phyloP scores from a whole-genome alignment of 2,113 vertebrate species.

The Oncorhynchus keta region DNA sequence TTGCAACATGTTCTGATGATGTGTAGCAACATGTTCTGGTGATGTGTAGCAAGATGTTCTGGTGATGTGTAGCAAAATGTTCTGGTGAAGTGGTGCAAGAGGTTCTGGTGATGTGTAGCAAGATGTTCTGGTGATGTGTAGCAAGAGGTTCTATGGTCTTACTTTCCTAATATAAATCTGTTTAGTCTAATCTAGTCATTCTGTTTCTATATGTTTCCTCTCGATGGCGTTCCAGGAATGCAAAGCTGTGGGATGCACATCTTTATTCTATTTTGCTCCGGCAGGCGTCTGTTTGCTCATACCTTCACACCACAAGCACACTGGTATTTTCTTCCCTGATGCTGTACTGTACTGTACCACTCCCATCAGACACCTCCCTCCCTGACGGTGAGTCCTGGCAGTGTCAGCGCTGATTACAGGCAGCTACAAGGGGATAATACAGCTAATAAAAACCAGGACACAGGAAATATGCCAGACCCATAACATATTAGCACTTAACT shows the following conservation, averaged over 20 bases:
- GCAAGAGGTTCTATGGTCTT: too few species aligned
- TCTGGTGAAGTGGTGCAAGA: too few species aligned
- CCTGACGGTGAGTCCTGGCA: slow-evolving; percentile 23
- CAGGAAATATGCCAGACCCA: slow-evolving; percentile 58
- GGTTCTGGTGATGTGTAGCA: too few species aligned
- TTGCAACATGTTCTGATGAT: too few species aligned
- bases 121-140: too few species aligned
- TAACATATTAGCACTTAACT: slow-evolving; percentile 41
- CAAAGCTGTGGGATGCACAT: not conserved
- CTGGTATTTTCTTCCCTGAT: slow-evolving; percentile 4
- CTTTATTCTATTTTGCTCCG: not conserved
- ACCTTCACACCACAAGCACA: not conserved
- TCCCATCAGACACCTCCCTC: slow-evolving; percentile 10
- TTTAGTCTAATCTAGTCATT: too few species aligned
- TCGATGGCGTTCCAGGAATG: not conserved
- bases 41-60: too few species aligned
- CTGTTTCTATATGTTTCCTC: not conserved
- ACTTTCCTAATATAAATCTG: too few species aligned
- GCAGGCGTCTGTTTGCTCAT: not conserved
- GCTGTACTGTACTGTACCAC: not conserved
- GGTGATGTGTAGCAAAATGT: too few species aligned
- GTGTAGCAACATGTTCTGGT: too few species aligned
- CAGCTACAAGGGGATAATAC: slow-evolving; percentile 40
- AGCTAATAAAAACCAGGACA: slow-evolving; percentile 50
- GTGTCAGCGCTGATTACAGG: slow-evolving; percentile 47